Base-by-base conservation (phyloP, 1,140 invertebrate species). In the Brachionus plicatilis region DNA sequence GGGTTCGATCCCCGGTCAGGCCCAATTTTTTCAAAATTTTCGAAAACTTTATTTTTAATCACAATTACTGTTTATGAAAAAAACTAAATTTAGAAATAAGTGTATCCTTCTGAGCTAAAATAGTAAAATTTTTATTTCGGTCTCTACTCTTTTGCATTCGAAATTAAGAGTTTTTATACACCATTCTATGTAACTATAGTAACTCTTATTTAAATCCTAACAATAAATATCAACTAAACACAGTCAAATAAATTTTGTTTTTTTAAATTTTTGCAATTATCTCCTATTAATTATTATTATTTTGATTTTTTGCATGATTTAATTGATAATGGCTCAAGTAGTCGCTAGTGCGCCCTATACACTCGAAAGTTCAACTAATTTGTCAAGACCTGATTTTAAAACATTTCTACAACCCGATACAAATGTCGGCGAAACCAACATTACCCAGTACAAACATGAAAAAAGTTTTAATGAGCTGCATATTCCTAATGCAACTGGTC, bases 1-100 rank as follows among this genome's bases (percentile, higher is more conserved):
- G 68, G 68, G 68, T 72, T 72, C 68, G 68, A 72, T 72, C 68
- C 68, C 68, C 68, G 68, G 68, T 72, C 41, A 72, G 68, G 68
- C 68, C 68, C 68, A 24, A 37, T 72, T 72, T 72, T 72, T 72
- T 33, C 24, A n/a, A 14, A 68, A 24, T 41, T 70, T 70, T 70
- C n/a, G 20, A 41, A 45, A 47, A 47, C 33, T 37, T 1, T 37
- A 7, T 37, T 37, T 37, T 1, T 7, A 37, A 37, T 37, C 33
- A 37, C 1, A 7, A 37, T 37, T 37, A 37, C 4, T 37, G 33
- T 37, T 7, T 37, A 17, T 5, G 7, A 53, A 53, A 6, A 53
- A 53, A 14, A 53, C 6, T 6, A 53, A 53, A 53, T 53, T 53
- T 53, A 7, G 47, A n/a, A 53, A 17, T 53, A 53, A 53, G 47